phyloP scores from a whole-genome alignment of 2,113 vertebrate species.

The Aptenodytes patagonicus region DNA sequence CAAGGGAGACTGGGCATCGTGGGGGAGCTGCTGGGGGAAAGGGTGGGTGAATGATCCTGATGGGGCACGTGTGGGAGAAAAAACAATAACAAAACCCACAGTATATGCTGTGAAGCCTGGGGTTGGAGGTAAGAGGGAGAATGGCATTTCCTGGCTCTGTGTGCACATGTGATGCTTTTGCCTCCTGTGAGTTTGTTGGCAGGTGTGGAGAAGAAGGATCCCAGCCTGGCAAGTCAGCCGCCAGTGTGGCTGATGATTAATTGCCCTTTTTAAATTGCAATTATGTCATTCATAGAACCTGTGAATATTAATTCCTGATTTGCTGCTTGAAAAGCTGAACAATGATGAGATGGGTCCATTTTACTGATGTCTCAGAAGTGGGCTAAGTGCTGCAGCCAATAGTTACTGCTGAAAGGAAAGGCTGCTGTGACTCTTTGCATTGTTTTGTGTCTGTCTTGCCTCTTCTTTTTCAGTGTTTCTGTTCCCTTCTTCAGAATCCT shows the following conservation, averaged over 20 bases:
- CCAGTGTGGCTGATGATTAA: constrained; percentile 75
- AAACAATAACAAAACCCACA: background rate
- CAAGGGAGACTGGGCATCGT: background rate
- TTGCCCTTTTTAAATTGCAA: constrained; percentile 80
- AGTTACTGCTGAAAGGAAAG: background rate
- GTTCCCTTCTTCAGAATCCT: background rate
- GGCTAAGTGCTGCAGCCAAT: background rate
- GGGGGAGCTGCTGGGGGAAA: background rate
- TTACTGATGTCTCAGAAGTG: constrained; percentile 23
- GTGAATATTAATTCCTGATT: constrained; percentile 78
- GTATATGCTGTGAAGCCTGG: background rate
- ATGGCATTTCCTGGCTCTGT: background rate
- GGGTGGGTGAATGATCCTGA: background rate
- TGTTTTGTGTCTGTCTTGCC: background rate
- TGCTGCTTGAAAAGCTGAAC: constrained; percentile 73
- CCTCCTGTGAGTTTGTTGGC: constrained; percentile 15
- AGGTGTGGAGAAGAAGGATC: constrained; percentile 43
- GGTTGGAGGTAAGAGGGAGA: background rate
- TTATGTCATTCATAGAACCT: constrained; percentile 77
- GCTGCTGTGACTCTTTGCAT: background rate
- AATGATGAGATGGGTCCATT: constrained; percentile 47
- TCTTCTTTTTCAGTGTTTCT: background rate
- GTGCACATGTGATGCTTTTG: background rate
- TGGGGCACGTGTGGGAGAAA: background rate
- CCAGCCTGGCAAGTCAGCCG: constrained; percentile 41